These are phyloP conservation scores for Sebastiscus tertius DNA, from an alignment of 2,797 vertebrate species.

Conservation along the genomic window DNA sequence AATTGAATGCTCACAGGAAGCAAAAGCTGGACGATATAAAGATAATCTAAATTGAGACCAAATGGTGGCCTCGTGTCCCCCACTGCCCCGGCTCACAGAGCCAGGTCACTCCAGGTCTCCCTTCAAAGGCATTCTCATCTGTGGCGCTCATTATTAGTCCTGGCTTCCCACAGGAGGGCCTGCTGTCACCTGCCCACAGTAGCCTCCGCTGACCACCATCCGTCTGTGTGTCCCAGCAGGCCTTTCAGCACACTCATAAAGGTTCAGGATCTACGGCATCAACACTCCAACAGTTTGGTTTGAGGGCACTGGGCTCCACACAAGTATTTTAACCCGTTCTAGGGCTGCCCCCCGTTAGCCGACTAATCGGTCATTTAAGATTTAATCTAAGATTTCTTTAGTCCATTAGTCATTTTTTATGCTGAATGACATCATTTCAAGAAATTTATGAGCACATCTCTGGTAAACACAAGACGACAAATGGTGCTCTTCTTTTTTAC, in stretches of 20 bases:
- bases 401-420: too few species aligned
- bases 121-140: slow-evolving; percentile 74
- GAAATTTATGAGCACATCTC: too few species aligned
- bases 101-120: slow-evolving; percentile 54
- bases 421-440: too few species aligned
- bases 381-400: too few species aligned
- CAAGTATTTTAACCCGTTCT: background rate
- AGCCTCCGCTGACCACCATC: slow-evolving; percentile 49
- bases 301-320: slow-evolving; percentile 4
- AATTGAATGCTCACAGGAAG: slow-evolving; percentile 7
- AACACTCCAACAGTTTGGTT: slow-evolving; percentile 35
- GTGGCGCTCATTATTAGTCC: slow-evolving; percentile 67
- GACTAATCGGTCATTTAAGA: too few species aligned
- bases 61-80: slow-evolving; percentile 55
- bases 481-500: too few species aligned
- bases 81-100: slow-evolving; percentile 54
- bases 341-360: too few species aligned
- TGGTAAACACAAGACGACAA: too few species aligned
- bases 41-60: background rate
- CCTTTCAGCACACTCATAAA: slow-evolving; percentile 72
- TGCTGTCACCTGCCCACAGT: slow-evolving; percentile 44
- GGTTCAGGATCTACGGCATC: slow-evolving; percentile 33
- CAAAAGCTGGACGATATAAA: background rate
- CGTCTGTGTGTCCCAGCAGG: slow-evolving; percentile 41
- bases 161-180: slow-evolving; percentile 40